Base-by-base conservation (phyloP, 2,113 vertebrate genomes). In the Lampris megalopsis region DNA sequence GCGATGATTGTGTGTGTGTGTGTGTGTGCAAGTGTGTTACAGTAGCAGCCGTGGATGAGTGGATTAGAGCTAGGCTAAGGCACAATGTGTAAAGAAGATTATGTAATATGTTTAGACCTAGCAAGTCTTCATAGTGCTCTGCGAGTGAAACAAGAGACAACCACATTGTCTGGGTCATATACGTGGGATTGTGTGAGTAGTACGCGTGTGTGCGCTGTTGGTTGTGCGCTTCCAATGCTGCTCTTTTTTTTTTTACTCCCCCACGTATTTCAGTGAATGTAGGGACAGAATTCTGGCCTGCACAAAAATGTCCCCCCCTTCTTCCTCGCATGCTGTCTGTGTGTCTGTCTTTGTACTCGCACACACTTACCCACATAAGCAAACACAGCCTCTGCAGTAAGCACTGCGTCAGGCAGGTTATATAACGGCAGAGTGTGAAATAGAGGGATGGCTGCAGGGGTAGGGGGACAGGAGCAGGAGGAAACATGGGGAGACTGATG, bases 371-470 rank as follows among this genome's bases (percentile, higher is more conserved):
- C 81, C 38, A 67, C 52, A 60, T 52, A 54, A 67, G 69, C 76
- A 73, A 54, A 62, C 87, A 73, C 73, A 63, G 64, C 1, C 80
- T 79, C 80, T 91, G 90, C 93, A 92, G 89, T 94, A 78, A 82
- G 83, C 48, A 81, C 90, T 93, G 90, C 91, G 77, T 94, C 92
- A 92, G 85, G 79, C 73, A 11, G 78, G 82, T 93, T 93, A 91
- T 87, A 89, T 92, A 94, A 94, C 85, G 73, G 80, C 63, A 61
- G 45, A 78, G 37, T 61, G 73, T 68, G 68, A 74, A 71, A 77
- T 37, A 65, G 63, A 62, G 38, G 40, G 47, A 59, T 66, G 60
- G 61, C 63, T 10, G 45, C 52, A 49, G 36, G 43, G 54, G 59
- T 3, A 50, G 8, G 36, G 53, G 56, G 49, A 9, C 35, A 54